Evolutionary conservation across 2,888 invertebrate species (phyloP).

Genomic region (Drosophila robusta): DNA sequence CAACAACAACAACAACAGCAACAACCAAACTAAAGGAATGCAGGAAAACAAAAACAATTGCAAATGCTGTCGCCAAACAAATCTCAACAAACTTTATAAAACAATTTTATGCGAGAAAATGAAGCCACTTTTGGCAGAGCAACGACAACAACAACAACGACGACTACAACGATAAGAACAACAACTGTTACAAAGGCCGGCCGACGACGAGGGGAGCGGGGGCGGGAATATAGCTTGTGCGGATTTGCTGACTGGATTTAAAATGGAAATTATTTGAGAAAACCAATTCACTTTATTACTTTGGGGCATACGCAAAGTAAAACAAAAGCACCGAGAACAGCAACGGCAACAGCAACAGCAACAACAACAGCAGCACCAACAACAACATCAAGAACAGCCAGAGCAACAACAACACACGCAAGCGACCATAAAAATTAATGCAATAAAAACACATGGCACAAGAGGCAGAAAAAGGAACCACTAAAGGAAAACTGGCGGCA

Average conservation of each 20-base stretch:
- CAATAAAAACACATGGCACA: conserved; percentile 75
- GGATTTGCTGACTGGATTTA: conserved; percentile 78
- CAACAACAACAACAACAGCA: conserved; percentile 16
- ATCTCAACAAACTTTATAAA: conserved; percentile 71
- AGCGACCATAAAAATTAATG: conserved; percentile 76
- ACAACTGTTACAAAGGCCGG: conserved; percentile 9
- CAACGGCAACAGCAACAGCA: conserved; percentile 26
- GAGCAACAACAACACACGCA: conserved; percentile 50
- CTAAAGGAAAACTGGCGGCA: conserved; percentile 28
- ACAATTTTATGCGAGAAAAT: conserved; percentile 74
- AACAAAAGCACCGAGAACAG: conserved; percentile 62
- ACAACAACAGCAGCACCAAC: conserved; percentile 32
- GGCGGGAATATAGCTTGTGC: conserved; percentile 39
- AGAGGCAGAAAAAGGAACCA: conserved; percentile 38
- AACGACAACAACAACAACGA: conserved; percentile 37
- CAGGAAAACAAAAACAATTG: conserved; percentile 60
- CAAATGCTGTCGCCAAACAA: conserved; percentile 69
- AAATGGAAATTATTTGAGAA: conserved; percentile 78
- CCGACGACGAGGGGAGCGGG: not conserved
- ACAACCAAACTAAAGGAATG: conserved; percentile 25
- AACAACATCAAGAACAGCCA: conserved; percentile 30
- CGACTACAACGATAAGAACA: conserved; percentile 14
- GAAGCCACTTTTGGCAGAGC: conserved; percentile 71
- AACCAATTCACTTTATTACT: conserved; percentile 79
- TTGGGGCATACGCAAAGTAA: conserved; percentile 79